Conservation (phyloP, 2,113 vertebrate genomes). For the Glaucidium brasilianum region DNA sequence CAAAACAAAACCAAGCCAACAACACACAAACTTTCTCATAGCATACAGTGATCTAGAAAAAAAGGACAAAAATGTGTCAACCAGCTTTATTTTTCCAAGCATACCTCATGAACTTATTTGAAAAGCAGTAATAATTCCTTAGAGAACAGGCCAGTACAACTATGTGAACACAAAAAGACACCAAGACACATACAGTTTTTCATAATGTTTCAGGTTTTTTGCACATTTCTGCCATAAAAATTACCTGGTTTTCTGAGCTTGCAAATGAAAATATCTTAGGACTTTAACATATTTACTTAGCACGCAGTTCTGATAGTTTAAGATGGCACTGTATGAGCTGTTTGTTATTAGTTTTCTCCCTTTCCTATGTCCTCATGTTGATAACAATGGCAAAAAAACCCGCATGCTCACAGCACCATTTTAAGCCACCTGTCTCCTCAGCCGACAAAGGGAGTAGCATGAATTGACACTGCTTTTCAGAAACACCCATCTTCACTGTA, state of each 20-base stretch:
- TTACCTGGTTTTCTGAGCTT: background rate
- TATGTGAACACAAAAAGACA: background rate
- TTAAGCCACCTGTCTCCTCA: background rate
- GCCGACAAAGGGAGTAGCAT: background rate
- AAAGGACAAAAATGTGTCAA: rapidly evolving
- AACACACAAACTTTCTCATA: background rate
- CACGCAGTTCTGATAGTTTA: background rate
- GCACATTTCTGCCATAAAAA: background rate
- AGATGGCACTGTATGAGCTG: background rate
- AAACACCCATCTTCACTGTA: background rate
- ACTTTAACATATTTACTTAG: background rate
- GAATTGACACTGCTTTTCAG: background rate
- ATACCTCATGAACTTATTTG: background rate
- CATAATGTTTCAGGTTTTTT: background rate
- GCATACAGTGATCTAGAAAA: rapidly evolving
- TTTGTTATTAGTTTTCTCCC: background rate
- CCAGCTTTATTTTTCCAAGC: background rate
- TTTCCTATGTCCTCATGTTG: background rate
- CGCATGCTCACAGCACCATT: background rate
- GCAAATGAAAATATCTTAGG: background rate
- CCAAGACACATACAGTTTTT: background rate
- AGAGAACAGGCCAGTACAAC: background rate
- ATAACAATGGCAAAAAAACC: background rate
- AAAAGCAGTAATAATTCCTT: background rate
- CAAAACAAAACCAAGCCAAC: too few relatives aligned